Base-by-base conservation (phyloP, 53 echinoderm and acorn worm species). In the Mesocentrotus franciscanus region DNA sequence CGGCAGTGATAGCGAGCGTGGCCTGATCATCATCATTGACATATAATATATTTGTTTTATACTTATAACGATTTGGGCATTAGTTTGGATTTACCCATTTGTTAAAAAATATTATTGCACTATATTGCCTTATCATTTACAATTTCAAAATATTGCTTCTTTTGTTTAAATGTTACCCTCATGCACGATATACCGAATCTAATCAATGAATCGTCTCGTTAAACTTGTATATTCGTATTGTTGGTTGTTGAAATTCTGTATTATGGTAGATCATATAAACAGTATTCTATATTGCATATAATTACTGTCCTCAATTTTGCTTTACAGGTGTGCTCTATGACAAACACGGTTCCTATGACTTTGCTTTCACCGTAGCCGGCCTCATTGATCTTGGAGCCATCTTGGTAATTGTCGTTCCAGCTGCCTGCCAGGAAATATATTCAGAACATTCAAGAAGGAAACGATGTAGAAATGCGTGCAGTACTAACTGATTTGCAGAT, bases 341-440 rank as follows among this genome's bases (percentile, higher is more conserved):
- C 79, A 39, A 79, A 39, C 18, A 16, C 35, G 36, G 17, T 4
- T 79, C 79, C 39, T 79, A 79, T 79, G 39, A 79, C 39, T 79
- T 79, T 36, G 39, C 79, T 36, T 79, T 79, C 39, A 79, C 39
- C 32, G 39, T 79, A 18, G 79, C 79, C 39, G 79, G 79, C 4
- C 39, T 79, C 39, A 39, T 79, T 39, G 79, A 79, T 39, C 35
- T 79, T 79, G 36, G 9, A 79, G 79, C 79, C 79, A 39, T 79
- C 36, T 36, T 79, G 17, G 20, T 79, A 17, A 79, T 79, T 32
- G 14, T 79, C 39, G 18, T 79, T 20, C 79, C 79, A 79, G 79
- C 39, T 79, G 79, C 79, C 15, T 39, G 79, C 39, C 79, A 79
- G 18, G 36, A 79, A 39, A 36, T 79, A 79, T 79, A 79, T 79